Evolutionary conservation across 2,797 vertebrate genomes (phyloP).

Genomic region (Harpagifer antarcticus): DNA sequence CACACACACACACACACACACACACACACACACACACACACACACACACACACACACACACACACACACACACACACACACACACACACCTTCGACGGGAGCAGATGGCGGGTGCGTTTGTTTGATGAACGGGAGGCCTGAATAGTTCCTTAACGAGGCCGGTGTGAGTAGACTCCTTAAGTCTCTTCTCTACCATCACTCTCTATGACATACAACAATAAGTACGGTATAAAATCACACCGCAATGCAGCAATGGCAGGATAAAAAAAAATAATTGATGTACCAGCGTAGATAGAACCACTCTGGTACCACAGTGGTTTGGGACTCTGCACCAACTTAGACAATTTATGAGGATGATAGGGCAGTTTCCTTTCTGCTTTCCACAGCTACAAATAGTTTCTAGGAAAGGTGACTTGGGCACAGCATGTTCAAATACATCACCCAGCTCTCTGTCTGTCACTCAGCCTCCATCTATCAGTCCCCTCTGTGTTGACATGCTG

Average conservation of each 20-base stretch:
- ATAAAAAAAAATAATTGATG: conserved; percentile 21
- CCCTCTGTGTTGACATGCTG: conserved; percentile 27
- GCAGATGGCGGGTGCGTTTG: conserved; percentile 74
- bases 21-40: conserved; percentile 13
- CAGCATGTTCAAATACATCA: conserved; percentile 35
- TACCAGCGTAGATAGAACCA: conserved; percentile 38
- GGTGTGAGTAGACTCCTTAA: conserved; percentile 73
- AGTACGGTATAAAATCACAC: conserved; percentile 62
- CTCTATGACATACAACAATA: conserved; percentile 58
- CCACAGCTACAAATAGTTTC: background rate
- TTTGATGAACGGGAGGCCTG: conserved; percentile 74
- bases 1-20: conserved; percentile 43
- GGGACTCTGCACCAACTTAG: conserved; percentile 24
- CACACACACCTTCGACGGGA: conserved; percentile 53
- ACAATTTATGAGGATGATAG: conserved; percentile 35
- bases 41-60: conserved; percentile 22
- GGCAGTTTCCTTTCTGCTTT: conserved; percentile 10
- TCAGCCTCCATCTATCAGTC: conserved; percentile 31
- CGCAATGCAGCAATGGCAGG: conserved; percentile 64
- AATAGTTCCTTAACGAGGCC: conserved; percentile 74
- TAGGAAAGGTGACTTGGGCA: background rate
- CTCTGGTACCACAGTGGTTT: conserved; percentile 37
- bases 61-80: conserved; percentile 20
- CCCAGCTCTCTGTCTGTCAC: conserved; percentile 14
- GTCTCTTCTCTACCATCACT: conserved; percentile 57